A percentile compares a stretch with the other conserved stretches of the same genome.
Conservation (phyloP, 2,113 vertebrate species). For the Hymenochirus boettgeri region DNA sequence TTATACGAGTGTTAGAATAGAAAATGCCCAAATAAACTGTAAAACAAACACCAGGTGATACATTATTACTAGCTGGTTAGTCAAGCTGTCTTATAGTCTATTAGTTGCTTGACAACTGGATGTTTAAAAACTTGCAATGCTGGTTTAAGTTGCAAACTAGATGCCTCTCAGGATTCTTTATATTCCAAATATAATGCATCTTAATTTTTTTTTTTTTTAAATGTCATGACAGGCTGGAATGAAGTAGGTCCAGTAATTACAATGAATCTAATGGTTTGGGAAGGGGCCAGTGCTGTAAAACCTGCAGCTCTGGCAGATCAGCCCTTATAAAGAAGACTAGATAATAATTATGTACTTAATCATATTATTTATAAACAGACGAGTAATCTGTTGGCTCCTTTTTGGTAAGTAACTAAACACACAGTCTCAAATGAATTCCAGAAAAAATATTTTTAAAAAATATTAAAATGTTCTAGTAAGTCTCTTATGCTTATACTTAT, state of each 20-base stretch:
- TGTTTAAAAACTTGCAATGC: neutral
- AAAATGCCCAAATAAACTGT: conserved; percentile 4
- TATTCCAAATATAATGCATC: neutral
- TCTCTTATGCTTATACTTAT: too few relatives aligned
- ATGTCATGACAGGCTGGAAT: neutral
- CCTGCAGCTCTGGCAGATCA: neutral
- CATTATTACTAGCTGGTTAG: neutral
- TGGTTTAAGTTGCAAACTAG: neutral
- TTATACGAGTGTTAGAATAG: conserved; percentile 5
- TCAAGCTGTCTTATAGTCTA: neutral
- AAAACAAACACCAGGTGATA: neutral
- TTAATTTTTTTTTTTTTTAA: neutral
- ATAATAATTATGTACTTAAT: too few relatives aligned
- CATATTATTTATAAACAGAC: too few relatives aligned
- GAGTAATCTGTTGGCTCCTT: too few relatives aligned
- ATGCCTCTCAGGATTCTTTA: neutral
- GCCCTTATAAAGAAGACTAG: too few relatives aligned
- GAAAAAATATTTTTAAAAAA: too few relatives aligned
- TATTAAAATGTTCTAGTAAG: too few relatives aligned
- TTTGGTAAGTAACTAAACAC: too few relatives aligned
- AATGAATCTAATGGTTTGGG: neutral
- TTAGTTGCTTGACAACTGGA: neutral
- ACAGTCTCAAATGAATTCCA: too few relatives aligned
- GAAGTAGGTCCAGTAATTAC: neutral
- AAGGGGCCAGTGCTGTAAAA: neutral